A percentile compares a stretch with the other conserved stretches of the same genome.
These are phyloP conservation scores for Callionymus lyra DNA, from an alignment of 2,113 vertebrate genomes.

Conservation along the genomic window DNA sequence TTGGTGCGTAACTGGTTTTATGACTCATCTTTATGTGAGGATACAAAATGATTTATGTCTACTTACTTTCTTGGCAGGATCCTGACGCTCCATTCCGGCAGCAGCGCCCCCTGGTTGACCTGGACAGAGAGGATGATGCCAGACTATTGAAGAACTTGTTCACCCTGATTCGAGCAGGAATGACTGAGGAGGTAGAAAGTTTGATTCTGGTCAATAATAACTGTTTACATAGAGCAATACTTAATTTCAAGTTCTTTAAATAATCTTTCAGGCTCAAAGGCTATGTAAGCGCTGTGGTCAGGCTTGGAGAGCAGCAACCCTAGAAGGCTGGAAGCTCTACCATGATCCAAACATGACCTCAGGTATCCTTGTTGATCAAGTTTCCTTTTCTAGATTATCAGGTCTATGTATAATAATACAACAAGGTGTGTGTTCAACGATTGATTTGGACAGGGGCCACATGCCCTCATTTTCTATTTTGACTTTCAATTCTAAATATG, in stretches of 20 bases:
- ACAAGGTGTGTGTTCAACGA: too few relatives aligned
- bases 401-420: too few relatives aligned
- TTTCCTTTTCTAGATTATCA: too few relatives aligned
- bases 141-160: slow-evolving; percentile 90
- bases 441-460: too few relatives aligned
- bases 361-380: slow-evolving; percentile 68
- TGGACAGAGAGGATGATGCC: slow-evolving; percentile 88
- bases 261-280: slow-evolving; percentile 78
- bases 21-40: background rate
- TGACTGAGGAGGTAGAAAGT: slow-evolving; percentile 91
- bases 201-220: too few relatives aligned
- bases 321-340: slow-evolving; percentile 97
- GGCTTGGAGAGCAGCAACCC: slow-evolving; percentile 93
- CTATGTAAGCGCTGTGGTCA: slow-evolving; percentile 94
- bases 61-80: slow-evolving; percentile 67
- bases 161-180: slow-evolving; percentile 87
- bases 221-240: background rate
- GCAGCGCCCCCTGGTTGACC: slow-evolving; percentile 87
- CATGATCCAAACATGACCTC: slow-evolving; percentile 87
- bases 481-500: too few relatives aligned
- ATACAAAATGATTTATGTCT: background rate
- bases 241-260: background rate
- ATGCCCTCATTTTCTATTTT: too few relatives aligned
- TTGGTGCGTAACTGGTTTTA: slow-evolving; percentile 65
- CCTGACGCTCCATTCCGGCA: slow-evolving; percentile 93